Evolutionary conservation across 2,888 invertebrate genomes (phyloP), one percentile per base, ranked within the genome.

Genomic region (Alloscopus bannaensis): DNA sequence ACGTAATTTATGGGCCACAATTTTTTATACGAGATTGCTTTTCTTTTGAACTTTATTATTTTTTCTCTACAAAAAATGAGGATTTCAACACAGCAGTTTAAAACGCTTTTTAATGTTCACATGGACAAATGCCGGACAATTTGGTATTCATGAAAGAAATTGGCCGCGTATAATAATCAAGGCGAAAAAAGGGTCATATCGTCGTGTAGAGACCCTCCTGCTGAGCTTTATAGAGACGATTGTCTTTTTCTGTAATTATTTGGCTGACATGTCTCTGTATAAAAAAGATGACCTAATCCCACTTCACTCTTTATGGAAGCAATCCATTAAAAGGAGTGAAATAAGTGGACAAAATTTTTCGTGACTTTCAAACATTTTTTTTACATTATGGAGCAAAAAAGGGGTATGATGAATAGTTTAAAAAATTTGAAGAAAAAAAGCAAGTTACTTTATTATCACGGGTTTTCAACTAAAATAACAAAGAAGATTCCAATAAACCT

Each of bases 141-240:
- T n/a, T n/a, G n/a, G n/a, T 42, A 42, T 42, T 42, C 42, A 42
- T 42, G 42, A 42, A 42, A 36, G 18, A n/a, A 28, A 72, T 52
- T 62, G 26, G 31, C 20, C 24, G 24, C 22, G 50, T 71, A 42
- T 55, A 45, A n/a, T 45, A 72, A 72, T 72, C 64, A n/a, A n/a
- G n/a, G n/a, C n/a, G n/a, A n/a, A n/a, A n/a, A n/a, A 72, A 72
- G 64, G 72, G 64, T 72, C 72, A 72, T 45, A 64, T 64, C 62
- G 62, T 68, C 50, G 76, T 80, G 82, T 76, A 73, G 82, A 82
- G 81, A 75, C 66, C 75, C 75, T 62, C 82, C 80, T 69, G 80
- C 77, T 68, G 76, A 45, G 72, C 50, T 69, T 69, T 42, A 80
- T 80, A 75, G 62, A 72, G 31, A 62, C 8, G 72, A 72, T 72